Conservation (phyloP, 2,113 vertebrate genomes). For the Crotalus tigris region DNA sequence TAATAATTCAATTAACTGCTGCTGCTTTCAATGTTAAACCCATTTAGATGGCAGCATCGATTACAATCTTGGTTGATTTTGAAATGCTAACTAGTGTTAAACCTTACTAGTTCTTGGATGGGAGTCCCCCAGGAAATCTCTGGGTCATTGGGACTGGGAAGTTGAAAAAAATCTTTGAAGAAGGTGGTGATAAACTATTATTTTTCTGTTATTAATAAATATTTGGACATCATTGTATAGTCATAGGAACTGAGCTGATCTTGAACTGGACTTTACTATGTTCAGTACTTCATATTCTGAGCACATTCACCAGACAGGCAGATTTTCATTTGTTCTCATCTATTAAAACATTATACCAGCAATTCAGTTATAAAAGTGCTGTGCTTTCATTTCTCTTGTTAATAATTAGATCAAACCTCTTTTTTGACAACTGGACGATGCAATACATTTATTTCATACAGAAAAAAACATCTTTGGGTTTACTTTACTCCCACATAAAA, state of each 20-base stretch:
- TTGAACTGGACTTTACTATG: not conserved
- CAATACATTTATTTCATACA: not conserved
- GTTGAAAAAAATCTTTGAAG: not conserved
- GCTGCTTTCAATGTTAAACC: not conserved
- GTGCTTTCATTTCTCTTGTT: not conserved
- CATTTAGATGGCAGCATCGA: not conserved
- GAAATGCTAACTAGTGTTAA: not conserved
- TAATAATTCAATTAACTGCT: not conserved
- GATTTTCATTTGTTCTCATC: not conserved
- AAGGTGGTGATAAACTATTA: not conserved
- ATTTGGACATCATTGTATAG: not conserved
- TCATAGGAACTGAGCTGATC: not conserved
- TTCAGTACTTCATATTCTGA: not conserved
- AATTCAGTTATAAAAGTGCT: not conserved
- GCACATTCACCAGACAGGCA: not conserved
- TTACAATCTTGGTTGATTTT: not conserved
- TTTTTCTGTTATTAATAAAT: not conserved
- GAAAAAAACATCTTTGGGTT: not conserved
- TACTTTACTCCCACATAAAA: not conserved
- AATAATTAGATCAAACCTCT: not conserved
- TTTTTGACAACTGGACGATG: not conserved
- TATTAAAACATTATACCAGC: not conserved
- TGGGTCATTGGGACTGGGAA: not conserved
- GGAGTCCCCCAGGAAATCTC: not conserved
- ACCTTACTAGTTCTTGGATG: not conserved